Evolutionary conservation across 1,140 invertebrate genomes (phyloP), one percentile per base, ranked within the genome.

Genomic region (Dryas iulia): DNA sequence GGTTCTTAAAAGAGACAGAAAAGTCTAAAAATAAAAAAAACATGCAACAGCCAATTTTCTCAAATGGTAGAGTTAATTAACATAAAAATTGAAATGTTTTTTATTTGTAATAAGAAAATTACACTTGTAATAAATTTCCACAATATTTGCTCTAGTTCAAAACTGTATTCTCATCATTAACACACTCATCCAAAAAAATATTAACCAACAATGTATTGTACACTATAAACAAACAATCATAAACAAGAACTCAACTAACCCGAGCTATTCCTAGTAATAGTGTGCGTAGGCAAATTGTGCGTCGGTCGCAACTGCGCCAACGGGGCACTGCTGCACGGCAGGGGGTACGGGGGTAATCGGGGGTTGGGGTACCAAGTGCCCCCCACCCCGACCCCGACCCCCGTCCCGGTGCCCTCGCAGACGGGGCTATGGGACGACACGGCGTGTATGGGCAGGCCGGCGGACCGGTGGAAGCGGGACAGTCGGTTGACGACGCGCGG

Each of bases 391-490:
- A 31, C 81, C 78, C 33, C 26, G 18, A 12, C 64, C 64, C 21
- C 89, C 87, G n/a, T n/a, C n/a, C 30, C 82, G 79, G 14, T 7
- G 12, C 12, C 39, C 18, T 47, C 39, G 39, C 53, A n/a, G 4
- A 90, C 88, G 0, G 97, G 97, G 77, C 96, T 97, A 78, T 66
- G 77, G 26, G 59, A 71, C 93, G 76, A 66, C 69, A 94, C 92
- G 93, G 69, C 95, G 72, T 86, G 84, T 68, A 89, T 86, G 39
- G 89, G 87, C 33, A 99, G 89, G 7, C 98, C 99, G 59, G 98
- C 98, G 77, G 97, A 99, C 76, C 97, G 95, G 85, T 99, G 98
- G 92, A 99, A 99, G 76, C 98, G 94, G 73, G 98, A 99, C 74
- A 98, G 93, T 76, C 96, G 95, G 92, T 99, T 99, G 12, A 99